A percentile compares a stretch with the other conserved stretches of the same genome.
Conservation (phyloP, 2,113 vertebrate species). For the Varanus salvator region DNA sequence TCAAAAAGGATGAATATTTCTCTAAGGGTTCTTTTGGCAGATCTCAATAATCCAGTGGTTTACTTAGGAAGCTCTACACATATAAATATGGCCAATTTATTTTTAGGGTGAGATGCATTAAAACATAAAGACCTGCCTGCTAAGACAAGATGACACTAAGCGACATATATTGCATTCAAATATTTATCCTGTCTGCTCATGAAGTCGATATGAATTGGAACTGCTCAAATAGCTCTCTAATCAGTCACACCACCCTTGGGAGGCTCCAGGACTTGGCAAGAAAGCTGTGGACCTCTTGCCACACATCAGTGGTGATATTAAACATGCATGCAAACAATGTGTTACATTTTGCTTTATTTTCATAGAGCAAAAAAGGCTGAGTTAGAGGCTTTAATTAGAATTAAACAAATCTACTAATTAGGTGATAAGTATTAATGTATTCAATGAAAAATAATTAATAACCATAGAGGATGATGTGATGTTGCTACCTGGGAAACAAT, state of each 20-base stretch:
- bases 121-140: neutral
- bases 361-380: neutral
- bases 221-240: neutral
- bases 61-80: too few species aligned
- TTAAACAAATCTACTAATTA: conserved; percentile 14
- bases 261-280: neutral
- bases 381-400: neutral
- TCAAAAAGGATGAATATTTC: too few species aligned
- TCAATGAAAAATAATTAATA: neutral
- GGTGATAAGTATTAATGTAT: conserved; percentile 33
- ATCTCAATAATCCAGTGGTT: too few species aligned
- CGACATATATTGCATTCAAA: neutral
- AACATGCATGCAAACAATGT: neutral
- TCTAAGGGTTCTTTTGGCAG: too few species aligned
- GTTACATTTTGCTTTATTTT: neutral
- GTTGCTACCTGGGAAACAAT: conserved; percentile 60
- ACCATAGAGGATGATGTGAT: neutral
- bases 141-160: neutral
- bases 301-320: neutral
- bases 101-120: too few species aligned
- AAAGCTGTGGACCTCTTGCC: neutral
- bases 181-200: neutral
- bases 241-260: too few species aligned
- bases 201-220: neutral
- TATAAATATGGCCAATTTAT: too few species aligned